Base-by-base conservation (phyloP, 2,888 invertebrate genomes). In the Trichacis sp. region DNA sequence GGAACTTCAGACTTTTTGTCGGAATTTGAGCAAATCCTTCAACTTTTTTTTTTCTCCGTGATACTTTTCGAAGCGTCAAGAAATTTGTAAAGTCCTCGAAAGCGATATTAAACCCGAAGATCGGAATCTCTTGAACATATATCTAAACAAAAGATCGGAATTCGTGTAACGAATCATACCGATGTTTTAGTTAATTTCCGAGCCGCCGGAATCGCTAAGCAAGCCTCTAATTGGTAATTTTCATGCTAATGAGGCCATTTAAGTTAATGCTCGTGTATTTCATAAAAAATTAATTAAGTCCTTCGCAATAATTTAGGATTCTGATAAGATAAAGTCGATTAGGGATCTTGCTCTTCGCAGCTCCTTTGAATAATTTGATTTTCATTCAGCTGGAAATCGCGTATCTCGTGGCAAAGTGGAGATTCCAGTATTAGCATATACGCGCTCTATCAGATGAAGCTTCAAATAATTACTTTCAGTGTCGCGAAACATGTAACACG, bases 401-500 rank as follows among this genome's bases (percentile, higher is more conserved):
- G 53, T 30, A 49, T 53, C 52, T 57, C 47, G 29, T 15, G 48
- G 36, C 40, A 14, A 20, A 46, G 15, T 24, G 55, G 30, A 45
- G 50, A 47, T 51, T 42, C 12, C 4, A 51, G 8, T 11, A 67
- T 63, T 63, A 63, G 53, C 63, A 63, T 63, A 67, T 47, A 20
- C 12, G 56, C 43, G 49, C 24, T 43, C 38, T 46, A 46, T 46
- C 46, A 24, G 53, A 57, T 63, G 56, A 49, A 54, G 20, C 50
- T 43, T 30, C 18, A 18, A 45, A 47, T 36, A 24, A 61, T 63
- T 54, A 38, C 60, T 48, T 48, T 47, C 48, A 50, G 58, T 63
- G 52, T 64, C 64, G 60, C 56, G 29, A 56, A 47, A 58, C 57
- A 63, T 64, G 64, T 64, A 38, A 57, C 60, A 64, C 57, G 24